phyloP scores from a whole-genome alignment of 2,797 vertebrate species.

The Cyclura pinguis region DNA sequence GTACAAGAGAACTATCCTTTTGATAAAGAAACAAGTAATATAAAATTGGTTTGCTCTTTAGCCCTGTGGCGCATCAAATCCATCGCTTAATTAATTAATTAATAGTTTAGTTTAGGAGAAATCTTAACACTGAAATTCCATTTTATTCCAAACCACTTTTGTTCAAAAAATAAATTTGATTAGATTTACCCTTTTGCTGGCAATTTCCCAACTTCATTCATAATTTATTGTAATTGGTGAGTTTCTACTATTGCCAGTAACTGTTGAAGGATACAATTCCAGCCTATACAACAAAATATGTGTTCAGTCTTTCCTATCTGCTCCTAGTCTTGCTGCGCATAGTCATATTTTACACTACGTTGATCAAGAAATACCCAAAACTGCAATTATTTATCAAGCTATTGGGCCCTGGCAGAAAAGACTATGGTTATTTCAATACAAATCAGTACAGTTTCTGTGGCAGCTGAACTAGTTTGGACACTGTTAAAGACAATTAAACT shows the following conservation, averaged over 20 bases:
- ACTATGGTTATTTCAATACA: slow-evolving; percentile 27
- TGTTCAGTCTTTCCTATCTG: slow-evolving; percentile 16
- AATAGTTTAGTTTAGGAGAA: no score
- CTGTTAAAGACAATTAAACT: not conserved
- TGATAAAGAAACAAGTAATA: no score
- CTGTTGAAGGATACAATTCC: slow-evolving; percentile 40
- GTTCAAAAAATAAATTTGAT: no score
- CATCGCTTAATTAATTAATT: no score
- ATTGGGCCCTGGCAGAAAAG: slow-evolving; percentile 8
- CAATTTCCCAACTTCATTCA: no score
- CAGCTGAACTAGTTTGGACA: not conserved
- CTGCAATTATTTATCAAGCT: slow-evolving; percentile 8
- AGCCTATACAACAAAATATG: slow-evolving; percentile 10
- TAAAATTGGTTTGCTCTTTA: no score
- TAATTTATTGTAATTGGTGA: no score
- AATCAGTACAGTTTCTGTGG: slow-evolving; percentile 18
- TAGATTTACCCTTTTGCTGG: no score
- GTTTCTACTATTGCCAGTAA: not conserved
- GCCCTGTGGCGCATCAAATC: no score
- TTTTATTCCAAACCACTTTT: no score
- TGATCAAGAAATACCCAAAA: slow-evolving; percentile 22
- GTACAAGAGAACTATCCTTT: no score
- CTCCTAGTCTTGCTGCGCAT: not conserved
- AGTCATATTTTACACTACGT: not conserved
- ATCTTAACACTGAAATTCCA: no score